Evolutionary conservation across 2,113 vertebrate species (phyloP), one percentile per base, ranked within the genome.

Genomic region (Epinephelus cyanopodus): DNA sequence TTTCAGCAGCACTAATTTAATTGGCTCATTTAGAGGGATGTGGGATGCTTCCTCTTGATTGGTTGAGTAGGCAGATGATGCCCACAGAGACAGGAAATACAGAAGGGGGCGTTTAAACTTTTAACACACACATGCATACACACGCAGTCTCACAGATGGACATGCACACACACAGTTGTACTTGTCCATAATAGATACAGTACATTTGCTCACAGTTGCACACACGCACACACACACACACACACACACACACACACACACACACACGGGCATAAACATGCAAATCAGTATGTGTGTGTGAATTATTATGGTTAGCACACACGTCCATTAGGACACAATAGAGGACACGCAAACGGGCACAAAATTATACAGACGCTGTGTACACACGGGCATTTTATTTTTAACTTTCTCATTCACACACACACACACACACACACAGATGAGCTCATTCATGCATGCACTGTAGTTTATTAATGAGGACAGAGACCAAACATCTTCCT

Each of bases 1-100:
- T 87, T 86, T 74, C 86, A 90, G 88, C 81, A 73, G 81, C 78
- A 81, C 81, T 87, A 81, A 93, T 91, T 93, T 90, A 91, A 93
- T 92, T 87, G 90, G 90, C 89, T 94, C 45, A 52, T 94, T 91
- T 89, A 61, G 82, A 83, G 70, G 71, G 83, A 91, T 82, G 87
- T 87, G 70, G 76, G 77, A 83, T 78, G 79, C 90, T 90, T 92
- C 83, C 80, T 72, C 86, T 62, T 84, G 89, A 90, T 93, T 93
- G 93, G 89, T 83, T 82, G 90, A 90, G 88, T 92, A 61, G 77
- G 82, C 88, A 81, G 79, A 88, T 74, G 81, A 82, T 82, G 86
- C 79, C 82, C 64, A n/a, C 53, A 74, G 84, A 89, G 77, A 74
- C 64, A 75, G 73, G 77, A 84, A 83, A 74, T 67, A 69, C 50